Evolutionary conservation across 2,797 vertebrate genomes (phyloP), one percentile per base, ranked within the genome.

Genomic region (Siniperca scherzeri): DNA sequence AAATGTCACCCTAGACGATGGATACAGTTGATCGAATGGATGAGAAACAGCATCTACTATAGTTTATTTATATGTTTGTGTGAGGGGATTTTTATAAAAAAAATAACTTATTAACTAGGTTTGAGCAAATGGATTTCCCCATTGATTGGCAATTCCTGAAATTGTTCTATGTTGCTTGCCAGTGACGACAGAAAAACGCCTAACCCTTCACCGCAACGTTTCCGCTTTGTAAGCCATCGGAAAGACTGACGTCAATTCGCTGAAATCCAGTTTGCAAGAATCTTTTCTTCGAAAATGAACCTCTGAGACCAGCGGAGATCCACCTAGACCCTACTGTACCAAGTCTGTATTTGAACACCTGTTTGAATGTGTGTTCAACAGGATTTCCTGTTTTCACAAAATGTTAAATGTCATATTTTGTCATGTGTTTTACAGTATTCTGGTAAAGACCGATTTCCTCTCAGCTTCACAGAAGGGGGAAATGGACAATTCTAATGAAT

Each of bases 311-410:
- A 6, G 46, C 25, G 19, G 40, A 84, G 83, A 88, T 80, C 83
- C 75, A 90, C 80, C 81, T 60, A 83, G 68, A 25, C 6, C 85
- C 79, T 77, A 71, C 61, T 80, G 74, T 82, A 80, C 40, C 33
- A 70, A 77, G 42, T 48, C 53, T 68, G 44, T 64, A 83, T 70
- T 33, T 80, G 66, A 91, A 72, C 84, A 93, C 83, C 91, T 94
- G 88, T 83, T 36, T 90, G 50, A 90, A 89, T 53, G 67, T 79
- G 77, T 85, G 83, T 87, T 86, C 69, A 65, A 85, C 93, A 96
- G 94, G 95, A 96, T 96, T 95, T 96, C 95, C 94, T 96, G 95
- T 95, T 95, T 94, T 95, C 83, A 93, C 53, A 81, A 86, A 89
- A 30, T 77, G 65, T 91, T 94, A 96, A 95, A 96, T 95, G 94